phyloP scores from a whole-genome alignment of 2,797 vertebrate species.

The Hoplostethus mediterraneus region DNA sequence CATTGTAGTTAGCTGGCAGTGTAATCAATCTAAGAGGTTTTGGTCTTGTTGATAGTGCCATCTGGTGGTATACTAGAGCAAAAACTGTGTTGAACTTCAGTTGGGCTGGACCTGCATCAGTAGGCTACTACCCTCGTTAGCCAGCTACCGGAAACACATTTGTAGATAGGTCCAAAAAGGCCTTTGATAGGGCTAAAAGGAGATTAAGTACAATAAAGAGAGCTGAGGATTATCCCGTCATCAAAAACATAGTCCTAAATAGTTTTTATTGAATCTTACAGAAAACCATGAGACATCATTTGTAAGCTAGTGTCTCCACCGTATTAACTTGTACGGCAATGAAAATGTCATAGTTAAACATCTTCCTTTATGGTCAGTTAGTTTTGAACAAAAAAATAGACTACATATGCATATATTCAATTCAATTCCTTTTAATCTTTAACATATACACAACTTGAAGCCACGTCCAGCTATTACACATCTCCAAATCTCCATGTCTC shows the following conservation, averaged over 20 bases:
- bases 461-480: neutral
- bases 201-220: neutral
- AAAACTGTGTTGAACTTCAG: neutral
- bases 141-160: slow-evolving; percentile 6
- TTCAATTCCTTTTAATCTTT: neutral
- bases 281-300: too few species aligned
- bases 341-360: neutral
- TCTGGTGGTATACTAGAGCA: slow-evolving; percentile 29
- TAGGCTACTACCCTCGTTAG: neutral
- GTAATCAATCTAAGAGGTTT: too few species aligned
- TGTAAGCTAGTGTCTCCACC: too few species aligned
- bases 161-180: neutral
- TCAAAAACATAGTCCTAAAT: too few species aligned
- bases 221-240: too few species aligned
- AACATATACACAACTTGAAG: neutral
- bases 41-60: slow-evolving; percentile 11
- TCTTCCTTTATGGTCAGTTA: neutral
- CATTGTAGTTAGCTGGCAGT: neutral
- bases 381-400: neutral
- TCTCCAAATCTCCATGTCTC: neutral
- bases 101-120: neutral
- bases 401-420: neutral
- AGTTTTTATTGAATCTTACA: too few species aligned
- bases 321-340: too few species aligned
- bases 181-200: neutral